A percentile compares a stretch with the other conserved stretches of the same genome.
These are phyloP conservation scores for Campopleginae sp. DNA, from an alignment of 2,888 invertebrate species.

Conservation along the genomic window DNA sequence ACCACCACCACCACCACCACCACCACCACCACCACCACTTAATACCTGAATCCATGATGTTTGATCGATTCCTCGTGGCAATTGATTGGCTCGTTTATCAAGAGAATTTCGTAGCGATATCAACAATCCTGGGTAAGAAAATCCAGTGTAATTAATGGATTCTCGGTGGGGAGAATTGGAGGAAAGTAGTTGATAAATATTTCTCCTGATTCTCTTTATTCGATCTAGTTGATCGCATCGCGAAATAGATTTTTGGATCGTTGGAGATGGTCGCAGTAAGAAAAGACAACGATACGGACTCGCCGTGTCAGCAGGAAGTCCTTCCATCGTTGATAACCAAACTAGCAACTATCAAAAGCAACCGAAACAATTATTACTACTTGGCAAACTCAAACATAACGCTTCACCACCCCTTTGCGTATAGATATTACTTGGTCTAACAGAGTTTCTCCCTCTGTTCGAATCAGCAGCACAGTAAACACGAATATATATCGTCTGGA, in stretches of 20 bases:
- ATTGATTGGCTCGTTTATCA: conserved; percentile 1
- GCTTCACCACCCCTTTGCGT: conserved; percentile 27
- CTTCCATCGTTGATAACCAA: conserved; percentile 9
- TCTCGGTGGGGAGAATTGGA: not conserved
- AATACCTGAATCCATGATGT: not conserved
- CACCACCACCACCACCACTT: too few relatives aligned
- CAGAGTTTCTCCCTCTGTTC: conserved; percentile 9
- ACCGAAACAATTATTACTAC: conserved; percentile 77
- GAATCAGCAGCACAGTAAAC: conserved; percentile 62
- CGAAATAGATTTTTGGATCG: not conserved
- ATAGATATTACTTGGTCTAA: conserved; percentile 56
- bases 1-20: too few relatives aligned
- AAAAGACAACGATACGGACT: not conserved
- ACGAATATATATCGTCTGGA: conserved; percentile 45
- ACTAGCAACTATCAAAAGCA: conserved; percentile 6
- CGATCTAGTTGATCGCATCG: not conserved
- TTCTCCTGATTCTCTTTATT: not conserved
- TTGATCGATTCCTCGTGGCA: not conserved
- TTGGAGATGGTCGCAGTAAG: not conserved
- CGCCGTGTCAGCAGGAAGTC: not conserved
- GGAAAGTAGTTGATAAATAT: not conserved
- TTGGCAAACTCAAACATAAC: conserved; percentile 74
- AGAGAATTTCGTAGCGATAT: not conserved
- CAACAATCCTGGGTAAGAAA: not conserved
- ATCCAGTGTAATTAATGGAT: not conserved